Evolutionary conservation across 2,113 vertebrate genomes (phyloP).

Genomic region (Chauna torquata): DNA sequence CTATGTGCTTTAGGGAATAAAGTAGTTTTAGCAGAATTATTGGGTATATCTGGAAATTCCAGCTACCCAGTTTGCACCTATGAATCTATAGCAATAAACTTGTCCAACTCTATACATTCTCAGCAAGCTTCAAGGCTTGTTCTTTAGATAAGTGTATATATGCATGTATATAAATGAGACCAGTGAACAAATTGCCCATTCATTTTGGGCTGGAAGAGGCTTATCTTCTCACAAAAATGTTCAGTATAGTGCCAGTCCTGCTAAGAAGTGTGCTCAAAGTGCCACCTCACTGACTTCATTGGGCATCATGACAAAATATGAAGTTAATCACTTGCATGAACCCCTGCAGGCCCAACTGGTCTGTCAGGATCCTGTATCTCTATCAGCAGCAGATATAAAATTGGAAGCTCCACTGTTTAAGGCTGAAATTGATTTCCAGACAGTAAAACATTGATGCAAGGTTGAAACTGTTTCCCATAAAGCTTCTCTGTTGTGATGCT

Average conservation of each 20-base stretch:
- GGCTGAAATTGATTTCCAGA: conserved; percentile 31
- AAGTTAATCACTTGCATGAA: neutral
- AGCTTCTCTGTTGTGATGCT: neutral
- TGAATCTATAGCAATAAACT: neutral
- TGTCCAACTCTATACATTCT: neutral
- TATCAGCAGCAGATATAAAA: neutral
- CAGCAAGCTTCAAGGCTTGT: neutral
- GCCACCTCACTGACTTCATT: neutral
- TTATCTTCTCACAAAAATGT: neutral
- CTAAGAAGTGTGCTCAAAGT: neutral
- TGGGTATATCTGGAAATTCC: conserved; percentile 29
- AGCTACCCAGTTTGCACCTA: neutral
- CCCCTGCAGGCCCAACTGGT: neutral
- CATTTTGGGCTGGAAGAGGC: neutral
- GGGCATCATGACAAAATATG: neutral
- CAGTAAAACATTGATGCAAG: neutral
- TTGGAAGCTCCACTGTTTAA: neutral
- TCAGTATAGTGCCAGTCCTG: neutral
- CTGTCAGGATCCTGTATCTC: neutral
- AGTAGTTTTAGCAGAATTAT: neutral
- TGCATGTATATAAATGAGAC: neutral
- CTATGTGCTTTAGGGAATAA: neutral
- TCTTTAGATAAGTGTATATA: neutral
- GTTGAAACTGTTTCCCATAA: conserved; percentile 19
- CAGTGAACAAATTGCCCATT: neutral